Evolutionary conservation across 2,113 vertebrate species (phyloP), one percentile per base, ranked within the genome.

Genomic region (Theristicus caerulescens): DNA sequence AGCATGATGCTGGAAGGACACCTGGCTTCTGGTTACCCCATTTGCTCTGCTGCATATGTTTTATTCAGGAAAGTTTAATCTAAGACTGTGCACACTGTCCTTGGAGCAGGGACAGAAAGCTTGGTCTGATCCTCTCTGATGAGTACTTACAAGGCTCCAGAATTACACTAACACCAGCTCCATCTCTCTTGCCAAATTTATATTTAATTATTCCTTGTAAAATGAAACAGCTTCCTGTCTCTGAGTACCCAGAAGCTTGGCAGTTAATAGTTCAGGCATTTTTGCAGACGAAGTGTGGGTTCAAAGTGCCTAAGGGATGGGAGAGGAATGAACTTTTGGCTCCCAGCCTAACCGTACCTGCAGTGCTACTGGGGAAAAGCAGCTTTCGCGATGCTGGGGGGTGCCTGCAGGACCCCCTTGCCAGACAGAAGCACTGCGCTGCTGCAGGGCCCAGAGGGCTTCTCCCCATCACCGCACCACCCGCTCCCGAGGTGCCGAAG

Each of bases 131-230:
- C 27, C 34, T 61, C 65, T 82, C 76, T 86, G 78, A 67, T 44
- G 66, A 89, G 44, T 55, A 25, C 73, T 95, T 76, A 36, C 44
- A 38, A 44, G 49, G 58, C 62, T 90, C 34, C 66, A 91, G 70
- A 87, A 80, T 19, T 85, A 44, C 24, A 20, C 24, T 57, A 66
- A 83, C 64, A 93, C 69, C 67, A 88, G 52, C 64, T 86, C 72
- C 27, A 10, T 47, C 51, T 84, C 32, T 79, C 38, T 73, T 86
- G 94, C 88, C 94, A 94, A 86, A 94, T 81, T 85, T 82, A 42
- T 88, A 88, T 94, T 92, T 96, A 92, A 88, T 93, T 93, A 77
- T 80, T 94, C 64, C 54, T 64, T 73, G 58, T 90, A 90, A 96
- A 96, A 58, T 29, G 32, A 90, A 95, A 69, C 29, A 91, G 54